Evolutionary conservation across 2,888 invertebrate species (phyloP), one percentile per base, ranked within the genome.

Genomic region (Aplocera efformata): DNA sequence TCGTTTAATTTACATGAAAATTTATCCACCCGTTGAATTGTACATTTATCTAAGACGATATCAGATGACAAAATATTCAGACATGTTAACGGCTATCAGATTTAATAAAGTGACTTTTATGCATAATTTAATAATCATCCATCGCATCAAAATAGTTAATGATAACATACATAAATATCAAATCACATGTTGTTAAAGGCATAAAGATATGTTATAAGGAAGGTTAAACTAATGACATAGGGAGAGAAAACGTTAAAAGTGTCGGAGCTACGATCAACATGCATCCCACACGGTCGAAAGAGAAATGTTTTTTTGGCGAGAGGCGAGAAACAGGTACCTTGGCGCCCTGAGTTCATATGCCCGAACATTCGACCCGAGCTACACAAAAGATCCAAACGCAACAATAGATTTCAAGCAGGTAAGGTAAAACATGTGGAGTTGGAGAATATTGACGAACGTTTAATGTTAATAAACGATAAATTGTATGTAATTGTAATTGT

Each of bases 241-340:
- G 25, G 27, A 37, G 29, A 25, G 37, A 38, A 46, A 46, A 42
- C 38, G 35, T 35, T 29, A 8, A 17, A 17, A 26, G 21, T 32
- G 31, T 13, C 21, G 29, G 32, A 42, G 43, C 47, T 42, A 33
- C 42, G 40, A 37, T 36, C 27, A 38, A 42, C 37, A 53, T 52
- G 56, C 56, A 56, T 45, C 51, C 48, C 48, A 37, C 51, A 52
- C 52, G 48, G 51, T 35, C 34, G 33, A 32, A 5, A 24, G 39
- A 42, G 32, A 39, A 49, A 29, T 38, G 41, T 53, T 58, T 67
- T 67, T 67, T 67, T 66, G 58, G 57, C 61, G 48, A 48, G 48
- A 47, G 48, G 40, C 46, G 46, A 47, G 53, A 50, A 57, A 58
- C 66, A 67, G 67, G 67, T 67, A 64, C 53, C 48, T 38, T 36